Base-by-base conservation (phyloP, 2,113 vertebrate species). In the Carassius gibelio region DNA sequence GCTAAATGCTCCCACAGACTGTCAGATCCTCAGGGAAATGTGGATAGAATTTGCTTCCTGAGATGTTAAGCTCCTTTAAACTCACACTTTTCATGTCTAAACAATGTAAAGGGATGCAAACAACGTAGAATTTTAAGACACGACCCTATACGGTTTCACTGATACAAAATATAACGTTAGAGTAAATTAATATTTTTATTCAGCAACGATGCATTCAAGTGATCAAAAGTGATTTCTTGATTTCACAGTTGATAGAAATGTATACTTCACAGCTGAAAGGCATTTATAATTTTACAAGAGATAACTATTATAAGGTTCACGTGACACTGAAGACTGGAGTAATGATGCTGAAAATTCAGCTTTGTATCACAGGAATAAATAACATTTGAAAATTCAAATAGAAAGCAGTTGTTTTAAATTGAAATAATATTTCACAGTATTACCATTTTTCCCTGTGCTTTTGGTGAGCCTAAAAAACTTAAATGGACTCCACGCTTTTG, bases 31-130 rank as follows among this genome's bases (percentile, higher is more conserved):
- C 19, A 3, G 11, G 59, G 15, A 78, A 62, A 66, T n/a, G 17
- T 17, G 2, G 59, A 80, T 66, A 19, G 26, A 9, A 80, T 80
- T n/a, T 80, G 13, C 59, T 80, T 80, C 78, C 78, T 80, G 59
- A 30, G 45, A 75, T 75, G 7, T 10, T 48, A 9, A 30, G 13
- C 6, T 17, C 5, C 42, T 45, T 45, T 9, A 45, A 45, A 45
- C 42, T 48, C 10, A 75, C n/a, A 75, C 30, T 55, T 9, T 15
- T 52, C 48, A 17, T 5, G 72, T 23, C 30, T 2, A 30, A 30
- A 30, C 30, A 30, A 30, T 30, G 30, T 30, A 30, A 30, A 30
- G 30, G 30, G 30, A 30, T 30, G 30, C 2, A 30, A 30, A 30
- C 30, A 30, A 30, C 2, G 30, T 30, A 1, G 30, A 30, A 30